Evolutionary conservation across 2,797 vertebrate genomes (phyloP).

Genomic region (Spheniscus humboldti): DNA sequence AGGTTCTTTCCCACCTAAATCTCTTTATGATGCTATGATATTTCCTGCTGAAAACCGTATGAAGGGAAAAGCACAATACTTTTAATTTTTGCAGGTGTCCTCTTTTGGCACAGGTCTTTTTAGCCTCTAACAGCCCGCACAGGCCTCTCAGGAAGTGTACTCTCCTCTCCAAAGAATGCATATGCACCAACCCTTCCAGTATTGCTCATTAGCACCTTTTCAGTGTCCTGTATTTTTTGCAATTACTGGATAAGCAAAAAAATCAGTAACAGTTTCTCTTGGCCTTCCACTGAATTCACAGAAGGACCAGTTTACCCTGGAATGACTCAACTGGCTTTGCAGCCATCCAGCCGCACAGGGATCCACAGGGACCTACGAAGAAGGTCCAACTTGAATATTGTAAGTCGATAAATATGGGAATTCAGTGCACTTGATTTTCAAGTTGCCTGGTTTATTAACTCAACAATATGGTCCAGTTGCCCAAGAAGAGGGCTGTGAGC

Average conservation of each 20-base stretch:
- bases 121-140: not conserved
- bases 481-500: not conserved
- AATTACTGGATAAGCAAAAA: not conserved
- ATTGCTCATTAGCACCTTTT: not conserved
- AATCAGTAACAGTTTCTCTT: not conserved
- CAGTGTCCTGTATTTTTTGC: not conserved
- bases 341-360: not conserved
- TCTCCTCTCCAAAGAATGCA: not conserved
- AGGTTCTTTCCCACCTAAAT: not conserved
- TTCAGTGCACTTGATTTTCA: not conserved
- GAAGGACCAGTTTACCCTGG: not conserved
- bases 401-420: not conserved
- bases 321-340: not conserved
- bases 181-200: not conserved
- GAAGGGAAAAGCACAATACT: not conserved
- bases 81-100: not conserved
- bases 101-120: not conserved
- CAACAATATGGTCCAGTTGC: not conserved
- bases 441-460: not conserved
- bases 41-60: not conserved
- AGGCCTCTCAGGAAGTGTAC: not conserved
- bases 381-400: not conserved
- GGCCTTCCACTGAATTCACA: not conserved
- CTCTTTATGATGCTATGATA: not conserved
- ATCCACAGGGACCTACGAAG: not conserved